phyloP scores from a whole-genome alignment of 2,113 vertebrate species.

The Ciconia boyciana region DNA sequence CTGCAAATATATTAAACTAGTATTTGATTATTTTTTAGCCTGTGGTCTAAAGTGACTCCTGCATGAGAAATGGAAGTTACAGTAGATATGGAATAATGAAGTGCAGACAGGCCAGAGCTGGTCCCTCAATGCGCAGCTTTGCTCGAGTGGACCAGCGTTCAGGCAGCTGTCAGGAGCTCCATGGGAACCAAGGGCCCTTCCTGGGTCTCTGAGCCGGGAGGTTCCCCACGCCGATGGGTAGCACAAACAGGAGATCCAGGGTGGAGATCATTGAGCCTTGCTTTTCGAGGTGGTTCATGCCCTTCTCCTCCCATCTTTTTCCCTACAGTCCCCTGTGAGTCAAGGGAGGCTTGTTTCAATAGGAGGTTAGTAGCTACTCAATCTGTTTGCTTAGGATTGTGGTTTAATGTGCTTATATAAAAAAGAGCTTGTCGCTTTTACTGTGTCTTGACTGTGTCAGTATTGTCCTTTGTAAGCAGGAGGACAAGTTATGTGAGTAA shows the following conservation, averaged over 20 bases:
- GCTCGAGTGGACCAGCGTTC: background rate
- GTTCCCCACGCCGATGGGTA: rapidly evolving
- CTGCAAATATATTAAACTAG: background rate
- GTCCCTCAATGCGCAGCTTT: background rate
- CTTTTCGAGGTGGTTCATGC: background rate
- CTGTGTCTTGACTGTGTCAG: background rate
- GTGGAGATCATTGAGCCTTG: background rate
- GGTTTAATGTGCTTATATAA: background rate
- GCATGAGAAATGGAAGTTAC: background rate
- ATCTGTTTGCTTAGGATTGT: background rate
- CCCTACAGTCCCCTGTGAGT: background rate
- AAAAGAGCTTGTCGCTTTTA: background rate
- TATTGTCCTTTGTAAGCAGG: background rate
- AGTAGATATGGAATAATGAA: background rate
- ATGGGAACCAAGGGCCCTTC: background rate
- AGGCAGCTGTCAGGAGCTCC: rapidly evolving
- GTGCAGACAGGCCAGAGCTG: background rate
- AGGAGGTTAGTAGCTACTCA: background rate
- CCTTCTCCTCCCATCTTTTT: background rate
- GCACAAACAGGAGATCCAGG: background rate
- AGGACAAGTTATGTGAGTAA: background rate
- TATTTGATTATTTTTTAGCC: background rate
- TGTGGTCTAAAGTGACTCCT: background rate
- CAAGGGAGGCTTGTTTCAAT: background rate
- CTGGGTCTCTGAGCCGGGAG: rapidly evolving